A percentile compares a stretch with the other conserved stretches of the same genome.
phyloP scores from a whole-genome alignment of 2,113 vertebrate species.

The Trematomus loennbergii region DNA sequence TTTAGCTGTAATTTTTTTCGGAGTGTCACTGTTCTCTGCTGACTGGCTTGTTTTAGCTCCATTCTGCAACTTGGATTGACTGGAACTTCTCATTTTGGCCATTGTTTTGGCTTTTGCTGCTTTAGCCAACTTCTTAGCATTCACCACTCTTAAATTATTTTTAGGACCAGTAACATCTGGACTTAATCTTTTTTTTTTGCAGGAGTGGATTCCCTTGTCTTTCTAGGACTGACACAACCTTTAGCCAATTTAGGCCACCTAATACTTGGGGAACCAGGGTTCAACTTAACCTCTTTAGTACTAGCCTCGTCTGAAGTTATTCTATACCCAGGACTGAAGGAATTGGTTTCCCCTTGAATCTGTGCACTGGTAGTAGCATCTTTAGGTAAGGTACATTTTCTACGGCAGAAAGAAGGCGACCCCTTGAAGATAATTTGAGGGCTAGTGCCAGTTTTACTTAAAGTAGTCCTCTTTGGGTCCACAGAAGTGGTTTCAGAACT shows the following conservation, averaged over 20 bases:
- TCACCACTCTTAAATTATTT: slow-evolving; percentile 3
- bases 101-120: slow-evolving; percentile 14
- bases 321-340: background rate
- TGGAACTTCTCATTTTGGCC: slow-evolving; percentile 1
- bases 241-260: background rate
- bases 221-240: background rate
- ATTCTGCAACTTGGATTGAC: slow-evolving; percentile 2
- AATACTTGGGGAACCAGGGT: background rate
- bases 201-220: background rate
- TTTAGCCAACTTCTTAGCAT: slow-evolving; percentile 27
- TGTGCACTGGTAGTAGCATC: background rate
- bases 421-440: background rate
- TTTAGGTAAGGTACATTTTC: slow-evolving; percentile 9
- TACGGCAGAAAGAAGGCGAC: background rate
- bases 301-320: background rate
- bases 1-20: slow-evolving; percentile 23
- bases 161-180: background rate
- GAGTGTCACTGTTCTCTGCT: background rate
- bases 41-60: background rate
- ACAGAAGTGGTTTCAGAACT: background rate
- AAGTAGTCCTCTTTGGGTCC: background rate
- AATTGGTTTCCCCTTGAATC: slow-evolving; percentile 14
- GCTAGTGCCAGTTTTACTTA: background rate
- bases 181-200: slow-evolving; percentile 39
- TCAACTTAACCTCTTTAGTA: background rate